Base-by-base conservation (phyloP, 2,113 vertebrate genomes). In the Cynocephalus volans region DNA sequence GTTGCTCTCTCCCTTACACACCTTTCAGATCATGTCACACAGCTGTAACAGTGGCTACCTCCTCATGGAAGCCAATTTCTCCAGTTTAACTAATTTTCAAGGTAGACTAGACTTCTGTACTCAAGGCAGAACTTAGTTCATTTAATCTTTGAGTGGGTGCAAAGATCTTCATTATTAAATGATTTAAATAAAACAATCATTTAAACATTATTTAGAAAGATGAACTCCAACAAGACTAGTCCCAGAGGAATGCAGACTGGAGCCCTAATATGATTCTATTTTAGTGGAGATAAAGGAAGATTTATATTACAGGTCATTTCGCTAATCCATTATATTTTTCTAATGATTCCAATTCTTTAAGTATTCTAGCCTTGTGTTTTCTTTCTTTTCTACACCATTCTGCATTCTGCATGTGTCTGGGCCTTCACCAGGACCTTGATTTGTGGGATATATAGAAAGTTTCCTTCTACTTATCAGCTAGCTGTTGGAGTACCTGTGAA, bases 311-410 rank as follows among this genome's bases (percentile, higher is more conserved):
- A 90, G 45, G 12, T 23, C 52, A 70, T 81, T 62, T 69, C 4
- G 0, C 36, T 67, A 54, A 65, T 28, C n/a, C 15, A 69, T n/a
- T 64, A 17, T 23, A 19, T 88, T 83, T 88, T 75, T 75, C 50
- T 81, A 50, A 60, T 60, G 23, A 8, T 91, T 77, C 28, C n/a
- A 52, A 48, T 24, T 28, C 17, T 94, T 90, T 19, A 62, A 7
- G 17, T 82, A 76, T 80, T 77, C 69, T 89, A 72, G 10, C 24
- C 41, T 56, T 67, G 23, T 23, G 15, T 88, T 93, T 92, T 82
- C 50, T 96, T 92, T 92, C 60, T 92, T 77, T 28, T 79, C 45
- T 88, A 28, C 36, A 56, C 69, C 31, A 28, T 48, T 90, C 70
- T 91, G 6, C 31, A 28, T 48, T 90, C 70, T 91, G 6, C 31